Evolutionary conservation across 2,888 invertebrate species (phyloP), one percentile per base, ranked within the genome.

Genomic region (Philaethria dido): DNA sequence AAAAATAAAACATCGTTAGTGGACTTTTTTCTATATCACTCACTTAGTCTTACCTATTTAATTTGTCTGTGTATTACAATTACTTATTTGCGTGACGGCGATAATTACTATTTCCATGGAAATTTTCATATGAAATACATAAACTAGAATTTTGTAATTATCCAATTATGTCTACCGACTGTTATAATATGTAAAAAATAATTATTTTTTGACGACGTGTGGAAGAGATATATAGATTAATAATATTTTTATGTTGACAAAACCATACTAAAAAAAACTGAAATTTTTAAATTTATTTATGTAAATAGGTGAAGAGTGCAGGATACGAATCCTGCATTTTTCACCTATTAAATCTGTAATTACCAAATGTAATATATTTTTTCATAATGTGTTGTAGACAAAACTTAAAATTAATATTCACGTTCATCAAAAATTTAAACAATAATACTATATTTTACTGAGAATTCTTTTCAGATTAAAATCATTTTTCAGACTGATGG

Each of bases 51-150:
- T n/a, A n/a, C n/a, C n/a, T 22, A 14, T n/a, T 57, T 20, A 59
- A 29, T 44, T 57, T n/a, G 22, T 11, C 22, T 57, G 44, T 45
- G 69, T 70, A 69, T 50, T 79, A 85, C 86, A 88, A 89, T 88
- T 86, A 86, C 80, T 79, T 73, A 82, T 83, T 89, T 80, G 88
- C 88, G 88, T 89, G 89, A 80, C 85, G 80, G 72, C 70, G 72
- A 80, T 86, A 84, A 88, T 89, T 85, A 87, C 83, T 81, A 83
- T 82, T 84, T 79, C 77, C 72, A 78, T 81, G 81, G 80, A 80
- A 80, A 81, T n/a, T 82, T 81, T 79, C 75, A 78, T 78, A 77
- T 77, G 55, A 48, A 68, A 83, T 80, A 84, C 81, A 82, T 84
- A 73, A 80, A 81, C 78, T 75, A 78, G 72, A 78, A 82, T 73